These are phyloP conservation scores for Macaria liturata DNA, from an alignment of 2,888 invertebrate species.

Conservation along the genomic window DNA sequence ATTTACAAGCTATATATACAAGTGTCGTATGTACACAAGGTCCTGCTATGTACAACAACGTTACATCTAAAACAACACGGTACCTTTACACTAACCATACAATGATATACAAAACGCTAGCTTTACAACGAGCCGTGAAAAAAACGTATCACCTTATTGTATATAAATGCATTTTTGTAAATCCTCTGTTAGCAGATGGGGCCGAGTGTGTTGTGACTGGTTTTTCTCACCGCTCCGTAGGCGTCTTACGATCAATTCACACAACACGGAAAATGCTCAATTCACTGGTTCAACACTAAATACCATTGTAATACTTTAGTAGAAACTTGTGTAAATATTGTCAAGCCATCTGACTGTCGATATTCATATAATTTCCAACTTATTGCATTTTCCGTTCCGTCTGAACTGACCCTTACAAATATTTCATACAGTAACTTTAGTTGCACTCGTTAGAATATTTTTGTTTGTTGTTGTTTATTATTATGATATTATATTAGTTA, in stretches of 20 bases:
- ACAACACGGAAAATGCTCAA: too few species aligned
- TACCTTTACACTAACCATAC: conserved; percentile 35
- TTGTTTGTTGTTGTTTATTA: conserved; percentile 42
- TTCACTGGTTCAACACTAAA: too few species aligned
- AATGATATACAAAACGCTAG: conserved; percentile 46
- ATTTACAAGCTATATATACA: conserved; percentile 77
- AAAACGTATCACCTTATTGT: conserved; percentile 32
- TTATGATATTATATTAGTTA: conserved; percentile 40
- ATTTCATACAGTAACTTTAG: conserved; percentile 36
- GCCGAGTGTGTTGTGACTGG: conserved; percentile 7
- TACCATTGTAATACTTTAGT: too few species aligned
- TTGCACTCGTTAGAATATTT: conserved; percentile 58
- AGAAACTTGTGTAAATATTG: too few species aligned
- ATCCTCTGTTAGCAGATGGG: conserved; percentile 4
- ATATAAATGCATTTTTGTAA: conserved; percentile 37
- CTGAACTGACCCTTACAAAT: too few species aligned
- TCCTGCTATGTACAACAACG: conserved; percentile 37
- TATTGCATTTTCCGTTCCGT: too few species aligned
- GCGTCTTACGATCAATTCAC: conserved; percentile 6
- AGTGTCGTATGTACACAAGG: conserved; percentile 63
- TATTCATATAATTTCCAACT: too few species aligned
- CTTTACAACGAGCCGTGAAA: conserved; percentile 30
- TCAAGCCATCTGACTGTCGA: too few species aligned
- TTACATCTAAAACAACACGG: conserved; percentile 30
- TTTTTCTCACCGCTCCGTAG: conserved; percentile 23